Base-by-base conservation (phyloP, 2,888 invertebrate genomes). In the Plagiodera versicolora region DNA sequence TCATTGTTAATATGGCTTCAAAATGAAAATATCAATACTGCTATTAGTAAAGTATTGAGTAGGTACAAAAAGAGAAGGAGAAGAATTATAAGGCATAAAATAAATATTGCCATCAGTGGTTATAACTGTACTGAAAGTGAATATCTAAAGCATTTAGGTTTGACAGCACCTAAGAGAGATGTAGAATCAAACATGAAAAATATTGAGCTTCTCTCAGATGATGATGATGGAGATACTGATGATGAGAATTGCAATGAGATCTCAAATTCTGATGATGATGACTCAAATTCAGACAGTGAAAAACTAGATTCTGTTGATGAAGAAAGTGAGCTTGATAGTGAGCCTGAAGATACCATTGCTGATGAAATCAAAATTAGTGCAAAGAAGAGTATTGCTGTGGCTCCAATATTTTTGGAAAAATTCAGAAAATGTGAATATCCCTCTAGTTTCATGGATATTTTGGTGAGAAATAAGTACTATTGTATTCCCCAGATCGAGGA, bases 1-100 rank as follows among this genome's bases (percentile, higher is more conserved):
- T 85, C 86, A 1, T 81, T 92, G 6, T 83, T 95, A 2, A 82
- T 85, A 58, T 95, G 95, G 94, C 74, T 95, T 1, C 85, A 86
- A 68, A 84, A 87, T 71, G 88, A 90, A 75, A 87, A 85, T 0
- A 81, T 88, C 17, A 86, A 91, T 11, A 82, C 87, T 1, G 93
- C 92, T 0, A 79, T 92, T n/a, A 75, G 81, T 8, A 88, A 87
- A 77, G 86, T 92, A 66, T 72, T 92, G 32, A 83, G 85, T 0
- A 81, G 86, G 66, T 76, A 90, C 49, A 87, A 85, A 70, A 84
- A 83, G 70, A 76, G 77, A 1, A 80, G 84, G 39, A 83, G 89
- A 28, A 76, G 80, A 35, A 81, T 77, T 55, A 81, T 90, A 16
- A 77, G 84, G 50, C 70, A 75, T 0, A 83, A 86, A 64, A 87